Percentiles rank a stretch among this genome's conserved stretches.
phyloP scores from a whole-genome alignment of 2,113 vertebrate genomes.

The Phoxinus phoxinus region DNA sequence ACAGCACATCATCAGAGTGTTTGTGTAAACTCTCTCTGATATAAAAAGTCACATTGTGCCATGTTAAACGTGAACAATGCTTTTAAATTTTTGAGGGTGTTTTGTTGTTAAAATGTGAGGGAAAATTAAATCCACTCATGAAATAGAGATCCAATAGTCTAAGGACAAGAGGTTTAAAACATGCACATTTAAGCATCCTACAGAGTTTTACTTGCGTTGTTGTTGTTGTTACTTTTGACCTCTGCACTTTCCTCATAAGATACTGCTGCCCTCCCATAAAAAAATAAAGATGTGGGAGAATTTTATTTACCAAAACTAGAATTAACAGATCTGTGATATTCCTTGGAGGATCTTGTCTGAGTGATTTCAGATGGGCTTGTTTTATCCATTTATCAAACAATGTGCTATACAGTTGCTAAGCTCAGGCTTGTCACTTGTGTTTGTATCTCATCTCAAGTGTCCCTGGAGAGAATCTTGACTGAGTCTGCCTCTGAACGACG shows the following conservation, averaged over 20 bases:
- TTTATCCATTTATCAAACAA: constrained; percentile 18
- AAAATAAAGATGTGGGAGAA: neutral
- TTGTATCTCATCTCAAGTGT: constrained; percentile 23
- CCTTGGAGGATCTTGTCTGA: neutral
- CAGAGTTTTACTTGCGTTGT: neutral
- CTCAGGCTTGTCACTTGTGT: constrained; percentile 29
- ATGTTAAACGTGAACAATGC: neutral
- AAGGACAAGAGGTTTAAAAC: neutral
- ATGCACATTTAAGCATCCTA: neutral
- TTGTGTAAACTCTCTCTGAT: constrained; percentile 10
- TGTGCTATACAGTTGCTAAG: constrained; percentile 18
- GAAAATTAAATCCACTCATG: neutral
- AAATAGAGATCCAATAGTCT: constrained; percentile 9
- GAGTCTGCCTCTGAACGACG: neutral
- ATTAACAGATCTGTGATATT: constrained; percentile 1
- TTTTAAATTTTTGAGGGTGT: neutral
- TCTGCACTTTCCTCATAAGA: neutral
- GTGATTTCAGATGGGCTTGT: constrained; percentile 12
- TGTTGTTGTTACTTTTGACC: neutral
- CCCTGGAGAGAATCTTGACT: constrained; percentile 39
- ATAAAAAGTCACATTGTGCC: neutral
- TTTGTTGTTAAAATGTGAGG: neutral
- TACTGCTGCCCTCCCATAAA: neutral
- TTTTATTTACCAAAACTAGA: neutral
- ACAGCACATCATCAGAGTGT: neutral